Evolutionary conservation across 2,888 invertebrate genomes (phyloP), one percentile per base, ranked within the genome.

Genomic region (Lamproptera curius): DNA sequence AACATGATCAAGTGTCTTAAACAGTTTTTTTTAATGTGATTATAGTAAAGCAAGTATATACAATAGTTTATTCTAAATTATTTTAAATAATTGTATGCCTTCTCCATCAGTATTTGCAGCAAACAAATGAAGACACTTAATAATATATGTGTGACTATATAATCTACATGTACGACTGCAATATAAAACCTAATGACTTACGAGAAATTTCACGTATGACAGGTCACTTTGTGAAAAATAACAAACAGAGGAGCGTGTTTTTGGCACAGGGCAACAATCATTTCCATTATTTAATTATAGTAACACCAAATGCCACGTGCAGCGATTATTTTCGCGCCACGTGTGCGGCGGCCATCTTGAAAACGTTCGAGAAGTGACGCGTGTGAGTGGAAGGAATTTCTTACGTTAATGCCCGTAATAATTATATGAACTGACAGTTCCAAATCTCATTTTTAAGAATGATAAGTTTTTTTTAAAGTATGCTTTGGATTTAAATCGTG

Each of bases 301-400:
- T 48, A 40, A 35, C 16, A 51, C 54, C 47, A 51, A 54, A 52
- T 41, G 40, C 46, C 57, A 58, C 59, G 58, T 55, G 57, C 42
- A 37, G 45, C 20, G 14, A 33, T 50, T 51, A 44, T 54, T 43
- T 54, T 50, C 47, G 39, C 44, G 56, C 58, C 62, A 57, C 58
- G 59, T 56, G 58, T 53, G 56, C 36, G 53, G 46, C 56, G 40
- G 54, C 55, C 56, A 51, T 56, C 51, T 54, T 60, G 51, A 37
- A 47, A 38, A 44, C 49, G 44, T 37, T 39, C 48, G 42, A 46
- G 52, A 53, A 53, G 39, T 55, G 55, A 53, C 50, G 52, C 43
- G 44, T 45, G 59, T 55, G 53, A 55, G 34, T 28, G 51, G 33
- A 9, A 15, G 42, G 47, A 52, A 53, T 55, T 59, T 48, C 52